Conservation (phyloP, 2,797 vertebrate species). For the Cyprinodon diabolis region DNA sequence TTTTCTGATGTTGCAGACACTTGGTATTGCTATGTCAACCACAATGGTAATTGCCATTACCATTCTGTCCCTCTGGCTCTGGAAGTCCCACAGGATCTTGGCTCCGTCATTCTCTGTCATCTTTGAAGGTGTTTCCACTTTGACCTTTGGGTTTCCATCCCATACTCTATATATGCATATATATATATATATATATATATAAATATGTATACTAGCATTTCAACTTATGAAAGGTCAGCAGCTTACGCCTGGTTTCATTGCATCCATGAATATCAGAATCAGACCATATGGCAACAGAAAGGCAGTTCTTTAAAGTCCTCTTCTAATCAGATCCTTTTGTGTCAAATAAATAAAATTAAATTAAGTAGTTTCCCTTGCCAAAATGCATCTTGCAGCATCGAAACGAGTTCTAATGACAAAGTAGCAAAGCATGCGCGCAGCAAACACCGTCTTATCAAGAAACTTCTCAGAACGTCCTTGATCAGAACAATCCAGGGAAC, state of each 20-base stretch:
- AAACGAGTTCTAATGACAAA: neutral
- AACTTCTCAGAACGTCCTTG: conserved; percentile 20
- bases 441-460: conserved; percentile 4
- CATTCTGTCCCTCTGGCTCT: too few species aligned
- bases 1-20: too few species aligned
- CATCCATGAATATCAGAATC: neutral
- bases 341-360: neutral
- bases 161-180: too few species aligned
- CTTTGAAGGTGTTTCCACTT: too few species aligned
- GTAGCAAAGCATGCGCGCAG: neutral
- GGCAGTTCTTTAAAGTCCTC: neutral
- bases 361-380: neutral
- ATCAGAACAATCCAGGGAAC: conserved; percentile 7
- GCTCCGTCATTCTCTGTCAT: too few species aligned
- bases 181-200: too few species aligned
- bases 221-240: too few species aligned
- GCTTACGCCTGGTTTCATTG: neutral
- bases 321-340: neutral
- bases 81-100: too few species aligned
- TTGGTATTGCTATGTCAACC: too few species aligned
- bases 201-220: too few species aligned
- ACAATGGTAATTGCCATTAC: too few species aligned
- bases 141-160: too few species aligned
- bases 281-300: neutral
- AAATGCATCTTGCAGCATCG: neutral